Percentiles rank a stretch among this genome's conserved stretches.
These are phyloP conservation scores for Tupaia tana DNA, from an alignment of 2,113 vertebrate genomes.

Conservation along the genomic window DNA sequence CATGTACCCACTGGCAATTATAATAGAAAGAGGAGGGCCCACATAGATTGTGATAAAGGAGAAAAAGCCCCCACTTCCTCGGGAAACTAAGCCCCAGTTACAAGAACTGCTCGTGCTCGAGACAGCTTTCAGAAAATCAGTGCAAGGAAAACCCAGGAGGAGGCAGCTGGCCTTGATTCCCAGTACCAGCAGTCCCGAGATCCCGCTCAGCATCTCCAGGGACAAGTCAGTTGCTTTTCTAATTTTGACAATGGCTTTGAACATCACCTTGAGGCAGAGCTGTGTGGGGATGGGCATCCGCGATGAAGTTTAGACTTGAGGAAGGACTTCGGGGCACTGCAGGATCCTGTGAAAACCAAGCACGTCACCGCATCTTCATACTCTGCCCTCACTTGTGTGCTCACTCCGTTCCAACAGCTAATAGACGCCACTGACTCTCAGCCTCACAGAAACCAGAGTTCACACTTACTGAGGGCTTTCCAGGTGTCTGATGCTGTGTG, in stretches of 20 bases:
- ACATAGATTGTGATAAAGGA: not conserved
- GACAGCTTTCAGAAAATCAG: not conserved
- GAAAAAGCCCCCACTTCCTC: not conserved
- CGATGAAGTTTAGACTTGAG: not conserved
- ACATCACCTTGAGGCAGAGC: not conserved
- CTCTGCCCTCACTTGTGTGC: not conserved
- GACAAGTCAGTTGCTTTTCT: not conserved
- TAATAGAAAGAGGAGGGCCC: too few relatives aligned
- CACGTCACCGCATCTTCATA: rapidly evolving
- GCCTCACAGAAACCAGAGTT: not conserved
- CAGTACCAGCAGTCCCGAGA: not conserved
- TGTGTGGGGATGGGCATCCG: not conserved
- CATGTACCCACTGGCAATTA: too few relatives aligned
- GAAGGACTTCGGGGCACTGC: not conserved
- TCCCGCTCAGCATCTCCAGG: not conserved
- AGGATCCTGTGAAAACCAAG: not conserved
- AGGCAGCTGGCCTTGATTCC: not conserved
- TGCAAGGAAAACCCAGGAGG: not conserved
- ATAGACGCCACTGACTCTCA: not conserved
- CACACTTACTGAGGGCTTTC: not conserved
- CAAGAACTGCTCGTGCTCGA: not conserved
- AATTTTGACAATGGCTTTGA: constrained; percentile 6
- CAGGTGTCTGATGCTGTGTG: too few relatives aligned
- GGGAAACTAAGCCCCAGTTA: not conserved
- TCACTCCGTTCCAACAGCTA: not conserved